These are phyloP conservation scores for Tipula confusa DNA, from an alignment of 2,888 invertebrate species.

Conservation along the genomic window DNA sequence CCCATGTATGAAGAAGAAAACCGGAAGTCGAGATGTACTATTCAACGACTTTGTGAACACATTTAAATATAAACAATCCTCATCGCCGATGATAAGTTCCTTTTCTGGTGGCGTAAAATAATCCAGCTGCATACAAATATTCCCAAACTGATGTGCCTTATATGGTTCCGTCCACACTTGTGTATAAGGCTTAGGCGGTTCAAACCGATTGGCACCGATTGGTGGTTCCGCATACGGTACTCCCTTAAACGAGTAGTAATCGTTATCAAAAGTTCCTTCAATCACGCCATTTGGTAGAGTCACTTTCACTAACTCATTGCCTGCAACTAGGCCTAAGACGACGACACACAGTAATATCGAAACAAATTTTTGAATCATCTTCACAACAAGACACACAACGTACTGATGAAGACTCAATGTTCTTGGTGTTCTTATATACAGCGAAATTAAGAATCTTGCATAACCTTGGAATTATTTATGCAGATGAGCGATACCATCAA, in stretches of 20 bases:
- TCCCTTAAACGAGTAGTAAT: background rate
- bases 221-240: background rate
- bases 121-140: background rate
- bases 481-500: too few species aligned
- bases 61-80: constrained; percentile 31
- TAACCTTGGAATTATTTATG: background rate
- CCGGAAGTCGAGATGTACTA: background rate
- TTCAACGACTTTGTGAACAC: background rate
- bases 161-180: background rate
- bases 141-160: background rate
- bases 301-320: background rate
- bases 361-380: background rate
- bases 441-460: background rate
- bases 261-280: background rate
- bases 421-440: background rate
- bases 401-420: background rate
- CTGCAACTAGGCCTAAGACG: background rate
- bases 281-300: background rate
- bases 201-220: background rate
- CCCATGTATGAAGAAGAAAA: constrained; percentile 32
- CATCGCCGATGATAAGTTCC: constrained; percentile 31
- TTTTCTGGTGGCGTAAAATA: background rate
- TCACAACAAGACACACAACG: background rate
- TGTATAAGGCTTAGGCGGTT: background rate
- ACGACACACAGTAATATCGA: background rate